These are phyloP conservation scores for Drosophila multiciliata DNA, from an alignment of 2,888 invertebrate genomes.

Conservation along the genomic window DNA sequence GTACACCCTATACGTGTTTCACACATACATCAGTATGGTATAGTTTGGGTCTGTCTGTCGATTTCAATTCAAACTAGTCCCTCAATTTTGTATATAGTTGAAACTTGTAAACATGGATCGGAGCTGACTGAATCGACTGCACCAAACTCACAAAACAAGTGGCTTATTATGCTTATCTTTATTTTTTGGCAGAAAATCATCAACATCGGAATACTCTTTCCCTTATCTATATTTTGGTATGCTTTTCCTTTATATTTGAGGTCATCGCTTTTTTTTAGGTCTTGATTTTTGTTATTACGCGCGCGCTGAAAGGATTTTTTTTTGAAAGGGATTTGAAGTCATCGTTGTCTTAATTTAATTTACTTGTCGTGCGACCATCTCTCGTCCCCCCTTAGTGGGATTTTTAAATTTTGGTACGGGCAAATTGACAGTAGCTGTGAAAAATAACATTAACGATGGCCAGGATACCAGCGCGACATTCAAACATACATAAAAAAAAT, in stretches of 20 bases:
- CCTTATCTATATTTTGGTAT: background rate
- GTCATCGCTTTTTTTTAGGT: conserved; percentile 28
- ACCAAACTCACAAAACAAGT: background rate
- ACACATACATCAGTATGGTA: no score
- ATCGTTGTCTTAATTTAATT: conserved; percentile 59
- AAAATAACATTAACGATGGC: conserved; percentile 57
- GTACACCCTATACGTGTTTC: no score
- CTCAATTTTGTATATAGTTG: no score
- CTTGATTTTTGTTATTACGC: conserved; percentile 18
- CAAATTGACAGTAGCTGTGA: conserved; percentile 33
- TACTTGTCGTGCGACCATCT: conserved; percentile 28
- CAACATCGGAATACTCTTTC: background rate
- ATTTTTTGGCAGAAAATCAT: background rate
- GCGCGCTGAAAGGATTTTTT: conserved; percentile 45
- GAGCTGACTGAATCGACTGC: no score
- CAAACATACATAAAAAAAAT: background rate
- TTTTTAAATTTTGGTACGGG: background rate
- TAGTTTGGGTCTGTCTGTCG: no score
- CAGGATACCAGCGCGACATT: conserved; percentile 35
- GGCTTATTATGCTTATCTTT: background rate
- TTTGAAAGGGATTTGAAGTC: conserved; percentile 58
- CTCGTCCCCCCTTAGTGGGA: background rate
- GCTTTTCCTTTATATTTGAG: conserved; percentile 19
- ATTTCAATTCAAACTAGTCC: no score
- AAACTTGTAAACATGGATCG: no score